Base-by-base conservation (phyloP, 2,113 vertebrate genomes). In the Orientallactaga bullata region DNA sequence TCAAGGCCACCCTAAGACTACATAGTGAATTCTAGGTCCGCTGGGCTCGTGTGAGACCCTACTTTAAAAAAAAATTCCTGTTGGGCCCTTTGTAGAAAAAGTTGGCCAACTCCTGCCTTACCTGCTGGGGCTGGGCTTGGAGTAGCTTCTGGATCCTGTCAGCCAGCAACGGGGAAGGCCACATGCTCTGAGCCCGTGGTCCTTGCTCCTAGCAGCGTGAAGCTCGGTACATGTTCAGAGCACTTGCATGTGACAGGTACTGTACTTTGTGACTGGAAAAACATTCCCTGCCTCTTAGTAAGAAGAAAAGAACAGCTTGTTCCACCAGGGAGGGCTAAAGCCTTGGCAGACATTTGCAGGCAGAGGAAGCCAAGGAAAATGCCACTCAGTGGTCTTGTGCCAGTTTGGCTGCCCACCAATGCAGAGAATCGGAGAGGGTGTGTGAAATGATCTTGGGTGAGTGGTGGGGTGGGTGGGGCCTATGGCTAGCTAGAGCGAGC, bases 241-340 rank as follows among this genome's bases (percentile, higher is more conserved):
- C 47, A 18, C n/a, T 51, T 21, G 2, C 47, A 21, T 12, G 8
- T 20, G 66, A 58, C 42, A 35, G 71, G 26, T 60, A 37, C 58
- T 78, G 60, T 47, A 18, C 74, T 81, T 73, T 81, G 78, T 90
- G 78, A 63, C 60, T 81, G 20, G 55, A 32, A 82, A 92, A 37
- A 20, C 39, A 72, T 17, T 73, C 28, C 69, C 69, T 77, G 63
- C 47, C 32, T 88, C 37, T 90, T 77, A 66, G 23, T 15, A 73
- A 92, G 68, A 83, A 95, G 60, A 58, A 76, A 86, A 93, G 81
- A 77, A 80, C 35, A 69, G 2, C 83, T 63, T 21, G 51, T 69
- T 89, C 35, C 86, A 1, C 81, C 35, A 74, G 26, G 72, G 55
- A 91, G 69, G 58, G 51, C 6, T 84, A 47, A 72, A 85, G 63